Evolutionary conservation across 2,113 vertebrate species (phyloP).

Genomic region (Callaeas wilsoni): DNA sequence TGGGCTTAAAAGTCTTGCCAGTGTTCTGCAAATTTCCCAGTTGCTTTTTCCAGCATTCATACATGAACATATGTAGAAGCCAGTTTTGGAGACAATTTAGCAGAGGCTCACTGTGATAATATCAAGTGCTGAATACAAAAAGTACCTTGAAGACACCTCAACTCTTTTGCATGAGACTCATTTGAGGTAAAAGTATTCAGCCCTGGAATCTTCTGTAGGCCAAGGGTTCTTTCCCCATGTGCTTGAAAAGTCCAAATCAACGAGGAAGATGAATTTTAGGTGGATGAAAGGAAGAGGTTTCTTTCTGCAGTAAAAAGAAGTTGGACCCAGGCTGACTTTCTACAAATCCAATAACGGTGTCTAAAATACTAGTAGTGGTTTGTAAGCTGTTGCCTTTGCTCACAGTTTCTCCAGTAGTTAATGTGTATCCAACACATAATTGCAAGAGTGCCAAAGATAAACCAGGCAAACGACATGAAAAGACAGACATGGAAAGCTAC

Average conservation of each 20-base stretch:
- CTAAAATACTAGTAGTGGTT: background rate
- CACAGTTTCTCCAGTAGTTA: background rate
- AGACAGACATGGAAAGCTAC: background rate
- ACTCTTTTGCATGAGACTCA: background rate
- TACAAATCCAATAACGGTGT: background rate
- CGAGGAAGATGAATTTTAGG: background rate
- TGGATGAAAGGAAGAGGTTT: background rate
- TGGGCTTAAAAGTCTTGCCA: background rate
- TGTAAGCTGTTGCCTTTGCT: background rate
- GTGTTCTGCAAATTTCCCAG: accelerated
- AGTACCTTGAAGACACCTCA: background rate
- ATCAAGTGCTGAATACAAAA: background rate
- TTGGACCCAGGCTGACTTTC: background rate
- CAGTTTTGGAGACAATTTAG: background rate
- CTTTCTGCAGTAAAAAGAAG: background rate
- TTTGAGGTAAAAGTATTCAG: background rate
- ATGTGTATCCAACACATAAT: background rate
- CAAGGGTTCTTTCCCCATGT: background rate
- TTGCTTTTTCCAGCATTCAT: background rate
- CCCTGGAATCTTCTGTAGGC: background rate
- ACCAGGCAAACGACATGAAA: background rate
- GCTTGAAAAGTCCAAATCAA: background rate
- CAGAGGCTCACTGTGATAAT: background rate
- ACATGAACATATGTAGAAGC: background rate
- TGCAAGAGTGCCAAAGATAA: background rate